Percentiles rank a stretch among this genome's conserved stretches.
Conservation (phyloP, 2,888 invertebrate species). For the Agrenia bidenticulata region DNA sequence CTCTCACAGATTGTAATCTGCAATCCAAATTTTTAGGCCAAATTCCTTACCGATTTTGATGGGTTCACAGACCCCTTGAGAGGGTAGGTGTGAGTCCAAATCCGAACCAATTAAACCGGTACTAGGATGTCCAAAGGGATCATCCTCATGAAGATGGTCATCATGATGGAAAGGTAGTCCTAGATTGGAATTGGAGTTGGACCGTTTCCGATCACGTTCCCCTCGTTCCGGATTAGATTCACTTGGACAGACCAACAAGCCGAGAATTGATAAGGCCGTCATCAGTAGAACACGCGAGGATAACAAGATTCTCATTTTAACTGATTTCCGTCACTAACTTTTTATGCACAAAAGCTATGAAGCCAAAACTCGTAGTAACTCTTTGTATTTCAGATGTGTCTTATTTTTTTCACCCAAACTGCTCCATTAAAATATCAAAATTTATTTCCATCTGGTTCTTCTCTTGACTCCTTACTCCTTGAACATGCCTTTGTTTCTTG, state of each 20-base stretch:
- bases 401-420: too few relatives aligned
- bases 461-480: neutral
- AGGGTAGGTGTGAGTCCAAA: constrained; percentile 37
- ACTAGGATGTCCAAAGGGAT: constrained; percentile 20
- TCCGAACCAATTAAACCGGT: constrained; percentile 20
- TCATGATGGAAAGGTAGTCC: constrained; percentile 5
- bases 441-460: constrained; percentile 7
- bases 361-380: neutral
- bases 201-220: constrained; percentile 32
- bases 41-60: constrained; percentile 42
- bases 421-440: neutral
- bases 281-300: constrained; percentile 26
- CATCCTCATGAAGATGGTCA: constrained; percentile 35
- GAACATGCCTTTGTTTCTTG: neutral
- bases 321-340: neutral
- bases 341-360: neutral
- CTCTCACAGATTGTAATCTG: too few relatives aligned
- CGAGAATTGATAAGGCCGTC: constrained; percentile 37
- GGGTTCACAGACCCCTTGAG: constrained; percentile 44
- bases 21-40: too few relatives aligned
- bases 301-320: constrained; percentile 42
- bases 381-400: too few relatives aligned
- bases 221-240: constrained; percentile 35
- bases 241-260: constrained; percentile 29
- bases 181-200: constrained; percentile 15